These are phyloP conservation scores for Cataglyphis altisquamis DNA, from an alignment of 2,888 invertebrate species.

Conservation along the genomic window DNA sequence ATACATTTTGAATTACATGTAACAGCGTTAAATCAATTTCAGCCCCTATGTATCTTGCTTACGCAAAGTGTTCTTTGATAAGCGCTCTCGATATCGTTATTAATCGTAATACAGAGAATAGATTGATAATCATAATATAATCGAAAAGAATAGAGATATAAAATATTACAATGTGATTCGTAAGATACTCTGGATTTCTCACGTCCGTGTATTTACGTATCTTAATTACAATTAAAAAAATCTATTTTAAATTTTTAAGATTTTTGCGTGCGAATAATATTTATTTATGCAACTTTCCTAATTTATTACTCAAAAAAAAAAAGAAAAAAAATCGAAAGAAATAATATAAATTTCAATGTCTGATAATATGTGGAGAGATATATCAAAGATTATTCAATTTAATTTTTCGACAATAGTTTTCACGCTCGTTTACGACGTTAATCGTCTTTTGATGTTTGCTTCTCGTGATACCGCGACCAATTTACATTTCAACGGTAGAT, in stretches of 20 bases:
- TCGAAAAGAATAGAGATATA: neutral
- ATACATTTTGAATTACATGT: slow-evolving; percentile 44
- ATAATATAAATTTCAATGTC: neutral
- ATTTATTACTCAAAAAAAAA: neutral
- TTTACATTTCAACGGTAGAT: slow-evolving; percentile 56
- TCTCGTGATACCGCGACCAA: slow-evolving; percentile 9
- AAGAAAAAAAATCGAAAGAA: neutral
- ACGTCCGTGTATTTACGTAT: neutral
- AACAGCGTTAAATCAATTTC: slow-evolving; percentile 37
- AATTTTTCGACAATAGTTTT: slow-evolving; percentile 56
- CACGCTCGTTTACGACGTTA: slow-evolving; percentile 37
- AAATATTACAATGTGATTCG: neutral
- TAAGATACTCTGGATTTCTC: neutral
- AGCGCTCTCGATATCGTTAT: slow-evolving; percentile 22
- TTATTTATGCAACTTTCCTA: neutral
- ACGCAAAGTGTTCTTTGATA: slow-evolving; percentile 37
- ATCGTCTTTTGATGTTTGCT: slow-evolving; percentile 66
- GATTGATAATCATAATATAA: neutral
- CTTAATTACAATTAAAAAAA: neutral
- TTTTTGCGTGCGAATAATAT: neutral
- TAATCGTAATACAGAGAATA: neutral
- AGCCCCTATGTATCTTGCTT: slow-evolving; percentile 28
- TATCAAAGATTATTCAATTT: neutral
- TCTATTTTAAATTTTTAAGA: neutral
- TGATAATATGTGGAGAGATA: neutral